Percentiles rank a stretch among this genome's conserved stretches.
Evolutionary conservation across 1,140 invertebrate genomes (phyloP).

Genomic region (Harlomillsia oculata): DNA sequence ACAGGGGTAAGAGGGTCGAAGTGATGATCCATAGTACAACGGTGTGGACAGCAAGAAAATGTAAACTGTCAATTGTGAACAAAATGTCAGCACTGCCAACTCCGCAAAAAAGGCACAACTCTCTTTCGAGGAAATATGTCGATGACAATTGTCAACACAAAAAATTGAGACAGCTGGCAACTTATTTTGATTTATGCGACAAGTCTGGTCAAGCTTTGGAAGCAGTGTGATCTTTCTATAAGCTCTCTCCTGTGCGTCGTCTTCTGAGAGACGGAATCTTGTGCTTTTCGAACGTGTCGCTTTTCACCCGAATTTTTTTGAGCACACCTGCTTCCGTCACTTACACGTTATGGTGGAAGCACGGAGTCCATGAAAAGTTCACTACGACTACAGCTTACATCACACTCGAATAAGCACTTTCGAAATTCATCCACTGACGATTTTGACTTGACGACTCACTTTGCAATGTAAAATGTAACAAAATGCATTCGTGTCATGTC

Average conservation of each 20-base stretch:
- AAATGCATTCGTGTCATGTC: too few relatives aligned
- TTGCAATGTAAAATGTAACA: too few relatives aligned
- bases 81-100: too few relatives aligned
- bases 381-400: too few relatives aligned
- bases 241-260: too few relatives aligned
- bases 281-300: not conserved
- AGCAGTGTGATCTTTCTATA: slow-evolving; percentile 6
- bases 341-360: not conserved
- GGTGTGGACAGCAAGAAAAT: not conserved
- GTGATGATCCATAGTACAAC: not conserved
- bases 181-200: slow-evolving; percentile 18
- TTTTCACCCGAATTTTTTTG: not conserved
- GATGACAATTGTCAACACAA: slow-evolving; percentile 8
- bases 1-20: not conserved
- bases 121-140: slow-evolving; percentile 10
- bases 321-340: slow-evolving; percentile 9
- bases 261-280: not conserved
- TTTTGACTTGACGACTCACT: too few relatives aligned
- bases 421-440: too few relatives aligned
- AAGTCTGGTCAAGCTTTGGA: slow-evolving; percentile 17
- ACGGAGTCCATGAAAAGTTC: too few relatives aligned
- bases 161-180: slow-evolving; percentile 13
- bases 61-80: not conserved
- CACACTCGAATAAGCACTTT: too few relatives aligned
- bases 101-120: too few relatives aligned